Conservation (phyloP, 1,140 invertebrate genomes). For the Carposina sasakii region DNA sequence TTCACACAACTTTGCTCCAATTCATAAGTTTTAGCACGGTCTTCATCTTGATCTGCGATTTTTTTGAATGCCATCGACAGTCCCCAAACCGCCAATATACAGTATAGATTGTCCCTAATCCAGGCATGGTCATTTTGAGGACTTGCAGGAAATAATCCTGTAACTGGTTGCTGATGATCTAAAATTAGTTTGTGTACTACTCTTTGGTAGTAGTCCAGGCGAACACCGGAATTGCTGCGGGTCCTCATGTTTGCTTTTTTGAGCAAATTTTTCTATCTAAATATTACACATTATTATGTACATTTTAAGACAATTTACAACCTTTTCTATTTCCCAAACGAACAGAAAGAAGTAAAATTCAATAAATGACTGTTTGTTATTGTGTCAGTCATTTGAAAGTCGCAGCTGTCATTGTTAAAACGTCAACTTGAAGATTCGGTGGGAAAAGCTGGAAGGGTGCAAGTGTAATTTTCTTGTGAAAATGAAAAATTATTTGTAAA, state of each 20-base stretch:
- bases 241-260: slow-evolving; percentile 83
- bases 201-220: slow-evolving; percentile 95
- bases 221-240: slow-evolving; percentile 94
- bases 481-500: too few species aligned
- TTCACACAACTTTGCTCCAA: slow-evolving; percentile 94
- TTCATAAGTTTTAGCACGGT: slow-evolving; percentile 97
- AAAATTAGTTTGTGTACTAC: slow-evolving; percentile 94
- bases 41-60: slow-evolving; percentile 98
- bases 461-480: too few species aligned
- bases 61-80: slow-evolving; percentile 99
- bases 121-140: slow-evolving; percentile 94
- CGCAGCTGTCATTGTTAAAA: slow-evolving; percentile 41
- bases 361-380: slow-evolving; percentile 20
- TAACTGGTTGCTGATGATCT: slow-evolving; percentile 95
- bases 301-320: neutral
- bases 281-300: slow-evolving; percentile 1
- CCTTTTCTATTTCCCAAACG: neutral
- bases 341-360: slow-evolving; percentile 9
- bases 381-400: slow-evolving; percentile 53
- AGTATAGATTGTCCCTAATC: slow-evolving; percentile 99
- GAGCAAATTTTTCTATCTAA: slow-evolving; percentile 8
- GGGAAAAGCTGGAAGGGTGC: too few species aligned
- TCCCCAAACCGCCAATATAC: slow-evolving; percentile 97
- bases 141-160: slow-evolving; percentile 92
- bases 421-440: too few species aligned